phyloP scores from a whole-genome alignment of 2,113 vertebrate genomes.

The Nymphicus hollandicus region DNA sequence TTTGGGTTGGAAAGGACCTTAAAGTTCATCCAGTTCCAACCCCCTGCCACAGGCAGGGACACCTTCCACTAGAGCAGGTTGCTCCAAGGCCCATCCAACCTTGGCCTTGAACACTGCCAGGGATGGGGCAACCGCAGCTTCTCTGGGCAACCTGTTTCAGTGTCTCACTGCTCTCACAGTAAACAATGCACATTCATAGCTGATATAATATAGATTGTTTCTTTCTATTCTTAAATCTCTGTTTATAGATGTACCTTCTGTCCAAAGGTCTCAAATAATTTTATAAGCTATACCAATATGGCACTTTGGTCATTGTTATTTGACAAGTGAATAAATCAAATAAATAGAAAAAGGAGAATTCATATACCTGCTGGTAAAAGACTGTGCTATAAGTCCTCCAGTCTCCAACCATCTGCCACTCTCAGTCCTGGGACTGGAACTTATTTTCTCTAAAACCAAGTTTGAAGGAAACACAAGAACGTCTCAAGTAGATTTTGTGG shows the following conservation, averaged over 20 bases:
- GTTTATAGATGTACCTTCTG: background rate
- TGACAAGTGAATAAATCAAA: background rate
- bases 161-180: background rate
- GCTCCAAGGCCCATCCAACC: too few species aligned
- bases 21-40: too few species aligned
- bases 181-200: background rate
- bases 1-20: too few species aligned
- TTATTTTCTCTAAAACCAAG: background rate
- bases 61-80: background rate
- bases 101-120: background rate
- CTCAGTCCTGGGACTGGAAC: background rate
- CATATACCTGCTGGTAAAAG: background rate
- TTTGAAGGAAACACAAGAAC: background rate
- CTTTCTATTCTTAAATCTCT: background rate
- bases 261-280: background rate
- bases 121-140: background rate
- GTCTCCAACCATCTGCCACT: background rate
- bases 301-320: background rate
- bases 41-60: too few species aligned
- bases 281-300: background rate
- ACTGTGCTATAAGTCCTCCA: background rate
- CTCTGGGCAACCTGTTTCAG: background rate
- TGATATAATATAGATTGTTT: background rate
- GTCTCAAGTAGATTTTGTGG: background rate
- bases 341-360: background rate